phyloP scores from a whole-genome alignment of 1,140 invertebrate species.

The Pentalonia nigronervosa region DNA sequence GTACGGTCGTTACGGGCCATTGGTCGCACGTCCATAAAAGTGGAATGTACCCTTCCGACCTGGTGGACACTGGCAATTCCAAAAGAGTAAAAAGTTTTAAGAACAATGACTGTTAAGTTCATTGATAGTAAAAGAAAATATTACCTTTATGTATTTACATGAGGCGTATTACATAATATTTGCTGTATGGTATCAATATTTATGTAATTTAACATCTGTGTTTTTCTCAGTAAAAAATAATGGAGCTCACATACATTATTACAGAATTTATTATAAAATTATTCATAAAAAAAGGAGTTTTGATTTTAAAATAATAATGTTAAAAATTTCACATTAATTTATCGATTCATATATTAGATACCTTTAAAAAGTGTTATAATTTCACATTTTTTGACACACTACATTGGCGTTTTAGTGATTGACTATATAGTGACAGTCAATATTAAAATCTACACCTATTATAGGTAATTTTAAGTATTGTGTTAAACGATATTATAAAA shows the following conservation, averaged over 20 bases:
- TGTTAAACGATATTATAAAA: too few relatives aligned
- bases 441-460: too few relatives aligned
- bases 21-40: constrained; percentile 32
- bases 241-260: not conserved
- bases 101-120: not conserved
- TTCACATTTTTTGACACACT: too few relatives aligned
- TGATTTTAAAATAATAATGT: not conserved
- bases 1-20: constrained; percentile 25
- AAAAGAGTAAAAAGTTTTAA: not conserved
- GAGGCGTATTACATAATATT: not conserved
- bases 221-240: not conserved
- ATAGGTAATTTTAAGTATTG: too few relatives aligned
- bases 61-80: constrained; percentile 16
- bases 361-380: not conserved
- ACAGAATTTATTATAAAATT: not conserved
- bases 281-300: not conserved
- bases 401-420: too few relatives aligned
- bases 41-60: not conserved
- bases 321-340: not conserved
- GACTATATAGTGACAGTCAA: too few relatives aligned
- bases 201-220: not conserved
- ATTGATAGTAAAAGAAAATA: not conserved
- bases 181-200: too few relatives aligned
- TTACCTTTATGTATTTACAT: not conserved
- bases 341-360: not conserved